Conservation (phyloP, 1,140 invertebrate species). For the Penaeus indicus region DNA sequence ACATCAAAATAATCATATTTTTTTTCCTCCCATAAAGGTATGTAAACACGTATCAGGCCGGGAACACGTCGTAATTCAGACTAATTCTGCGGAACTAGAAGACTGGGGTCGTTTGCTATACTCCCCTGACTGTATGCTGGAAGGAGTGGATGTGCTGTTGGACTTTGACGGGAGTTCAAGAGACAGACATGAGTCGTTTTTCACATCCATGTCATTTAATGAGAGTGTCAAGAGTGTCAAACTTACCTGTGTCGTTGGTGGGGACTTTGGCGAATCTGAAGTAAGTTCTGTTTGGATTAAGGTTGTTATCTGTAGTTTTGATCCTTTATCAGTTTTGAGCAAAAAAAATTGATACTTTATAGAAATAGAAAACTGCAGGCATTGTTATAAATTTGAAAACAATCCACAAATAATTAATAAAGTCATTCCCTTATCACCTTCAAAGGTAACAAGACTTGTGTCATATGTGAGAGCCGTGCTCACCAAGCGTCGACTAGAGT, state of each 20-base stretch:
- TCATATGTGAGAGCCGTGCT: conserved; percentile 64
- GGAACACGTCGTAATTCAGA: conserved; percentile 65
- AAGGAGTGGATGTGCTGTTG: conserved; percentile 64
- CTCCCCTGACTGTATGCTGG: conserved; percentile 65
- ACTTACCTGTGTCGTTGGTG: conserved; percentile 65
- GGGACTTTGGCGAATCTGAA: conserved; percentile 65
- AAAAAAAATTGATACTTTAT: background rate
- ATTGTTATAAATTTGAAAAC: too few species aligned
- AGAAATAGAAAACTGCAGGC: background rate
- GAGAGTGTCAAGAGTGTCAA: conserved; percentile 66
- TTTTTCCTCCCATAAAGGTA: conserved; percentile 41
- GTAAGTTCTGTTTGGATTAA: conserved; percentile 6
- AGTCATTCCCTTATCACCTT: background rate
- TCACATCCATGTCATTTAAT: conserved; percentile 66
- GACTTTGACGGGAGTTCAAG: conserved; percentile 61
- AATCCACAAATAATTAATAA: too few species aligned
- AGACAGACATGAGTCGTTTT: conserved; percentile 64
- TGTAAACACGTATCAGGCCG: conserved; percentile 65
- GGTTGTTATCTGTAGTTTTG: background rate
- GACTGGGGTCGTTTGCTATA: conserved; percentile 65
- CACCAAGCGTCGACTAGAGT: conserved; percentile 64
- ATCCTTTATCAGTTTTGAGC: background rate
- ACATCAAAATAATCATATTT: background rate
- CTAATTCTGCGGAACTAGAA: conserved; percentile 62
- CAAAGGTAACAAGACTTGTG: conserved; percentile 63